A percentile compares a stretch with the other conserved stretches of the same genome.
Conservation (phyloP, 1,140 invertebrate genomes). For the Drosophila hydei region DNA sequence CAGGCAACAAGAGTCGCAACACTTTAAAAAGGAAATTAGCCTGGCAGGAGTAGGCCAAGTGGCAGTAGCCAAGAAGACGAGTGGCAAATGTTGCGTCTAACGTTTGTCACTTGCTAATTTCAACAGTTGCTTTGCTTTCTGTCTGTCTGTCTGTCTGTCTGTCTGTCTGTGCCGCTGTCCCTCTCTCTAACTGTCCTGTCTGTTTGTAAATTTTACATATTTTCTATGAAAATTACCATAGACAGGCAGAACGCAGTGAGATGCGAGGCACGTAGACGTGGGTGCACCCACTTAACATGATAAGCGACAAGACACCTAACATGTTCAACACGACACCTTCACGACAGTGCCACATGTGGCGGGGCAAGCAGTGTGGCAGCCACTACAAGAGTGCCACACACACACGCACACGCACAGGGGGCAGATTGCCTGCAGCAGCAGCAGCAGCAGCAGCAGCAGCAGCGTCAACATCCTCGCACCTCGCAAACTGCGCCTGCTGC, state of each 20-base stretch:
- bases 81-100: constrained; percentile 69
- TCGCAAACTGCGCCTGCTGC: constrained; percentile 33
- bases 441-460: constrained; percentile 23
- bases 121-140: constrained; percentile 59
- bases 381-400: constrained; percentile 33
- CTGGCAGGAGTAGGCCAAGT: constrained; percentile 78
- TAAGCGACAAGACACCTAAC: constrained; percentile 82
- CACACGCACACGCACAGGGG: neutral
- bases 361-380: constrained; percentile 8
- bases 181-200: constrained; percentile 12
- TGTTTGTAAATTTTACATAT: constrained; percentile 71
- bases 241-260: constrained; percentile 41
- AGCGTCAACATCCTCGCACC: constrained; percentile 21
- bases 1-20: constrained; percentile 57
- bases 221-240: constrained; percentile 79
- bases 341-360: constrained; percentile 58
- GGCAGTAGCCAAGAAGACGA: constrained; percentile 56
- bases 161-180: constrained; percentile 27
- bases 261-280: constrained; percentile 71
- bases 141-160: constrained; percentile 29
- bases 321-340: constrained; percentile 82
- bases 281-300: constrained; percentile 79
- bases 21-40: constrained; percentile 81
- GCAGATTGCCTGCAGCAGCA: constrained; percentile 42
- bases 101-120: constrained; percentile 68